phyloP scores from a whole-genome alignment of 2,797 vertebrate genomes.

The Macropus fuliginosus region DNA sequence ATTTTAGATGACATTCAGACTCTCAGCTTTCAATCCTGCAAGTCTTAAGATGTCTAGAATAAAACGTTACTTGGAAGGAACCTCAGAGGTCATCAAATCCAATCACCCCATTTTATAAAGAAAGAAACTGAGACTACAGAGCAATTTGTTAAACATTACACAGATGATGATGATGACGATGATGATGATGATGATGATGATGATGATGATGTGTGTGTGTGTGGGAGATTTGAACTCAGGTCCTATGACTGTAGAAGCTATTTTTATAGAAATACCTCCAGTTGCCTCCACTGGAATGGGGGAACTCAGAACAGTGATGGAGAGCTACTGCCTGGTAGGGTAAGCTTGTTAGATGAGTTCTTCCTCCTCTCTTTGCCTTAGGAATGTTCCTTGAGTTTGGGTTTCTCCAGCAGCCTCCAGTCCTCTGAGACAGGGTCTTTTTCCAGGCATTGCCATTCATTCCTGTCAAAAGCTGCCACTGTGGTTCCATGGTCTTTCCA shows the following conservation, averaged over 20 bases:
- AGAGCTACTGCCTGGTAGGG: neutral
- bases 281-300: neutral
- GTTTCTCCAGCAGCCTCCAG: neutral
- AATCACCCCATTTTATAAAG: neutral
- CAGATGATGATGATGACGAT: neutral
- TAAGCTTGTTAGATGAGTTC: neutral
- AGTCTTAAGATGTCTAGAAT: neutral
- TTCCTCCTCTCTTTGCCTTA: neutral
- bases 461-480: neutral
- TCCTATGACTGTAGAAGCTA: neutral
- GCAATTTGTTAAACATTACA: neutral
- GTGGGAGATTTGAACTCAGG: neutral
- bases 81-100: neutral
- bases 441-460: accelerated
- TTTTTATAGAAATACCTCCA: neutral
- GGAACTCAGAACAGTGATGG: accelerated
- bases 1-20: neutral
- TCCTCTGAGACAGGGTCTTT: neutral
- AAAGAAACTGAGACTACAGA: neutral
- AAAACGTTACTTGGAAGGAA: neutral
- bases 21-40: neutral
- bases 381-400: neutral
- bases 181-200: too few relatives aligned
- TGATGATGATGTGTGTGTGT: too few relatives aligned
- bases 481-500: slow-evolving; percentile 15